A percentile compares a stretch with the other conserved stretches of the same genome.
phyloP scores from a whole-genome alignment of 2,113 vertebrate genomes.

The Solenodon paradoxus region DNA sequence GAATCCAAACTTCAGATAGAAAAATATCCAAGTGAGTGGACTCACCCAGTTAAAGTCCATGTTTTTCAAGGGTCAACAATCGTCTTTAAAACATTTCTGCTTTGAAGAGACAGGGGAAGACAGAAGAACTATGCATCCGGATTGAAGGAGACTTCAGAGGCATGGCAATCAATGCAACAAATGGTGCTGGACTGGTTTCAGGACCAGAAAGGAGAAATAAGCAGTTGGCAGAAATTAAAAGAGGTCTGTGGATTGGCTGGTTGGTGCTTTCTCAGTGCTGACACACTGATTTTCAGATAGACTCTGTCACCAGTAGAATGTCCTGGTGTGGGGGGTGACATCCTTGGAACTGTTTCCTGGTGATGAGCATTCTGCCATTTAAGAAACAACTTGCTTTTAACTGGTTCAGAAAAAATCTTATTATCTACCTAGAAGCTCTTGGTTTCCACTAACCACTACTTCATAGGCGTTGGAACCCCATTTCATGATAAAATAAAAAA shows the following conservation, averaged over 20 bases:
- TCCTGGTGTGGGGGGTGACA: not conserved
- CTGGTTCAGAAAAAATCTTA: not conserved
- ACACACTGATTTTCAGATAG: not conserved
- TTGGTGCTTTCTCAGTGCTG: not conserved
- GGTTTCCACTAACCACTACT: not conserved
- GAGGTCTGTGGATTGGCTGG: not conserved
- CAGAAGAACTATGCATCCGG: not conserved
- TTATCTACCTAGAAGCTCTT: not conserved
- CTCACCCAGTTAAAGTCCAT: too few species aligned
- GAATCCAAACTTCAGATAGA: too few species aligned
- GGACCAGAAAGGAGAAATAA: not conserved
- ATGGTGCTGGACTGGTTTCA: not conserved
- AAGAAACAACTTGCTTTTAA: not conserved
- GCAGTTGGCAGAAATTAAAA: not conserved
- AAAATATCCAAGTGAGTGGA: too few species aligned
- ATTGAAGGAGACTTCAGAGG: not conserved
- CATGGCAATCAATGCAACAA: not conserved
- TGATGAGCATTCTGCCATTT: not conserved
- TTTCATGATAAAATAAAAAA: not conserved
- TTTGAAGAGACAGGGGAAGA: not conserved
- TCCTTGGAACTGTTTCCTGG: not conserved
- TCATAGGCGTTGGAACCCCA: not conserved
- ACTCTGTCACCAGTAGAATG: too few species aligned
- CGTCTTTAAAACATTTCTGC: not conserved
- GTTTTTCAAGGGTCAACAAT: too few species aligned